These are phyloP conservation scores for Melolontha melolontha DNA, from an alignment of 2,888 invertebrate species.

Conservation along the genomic window DNA sequence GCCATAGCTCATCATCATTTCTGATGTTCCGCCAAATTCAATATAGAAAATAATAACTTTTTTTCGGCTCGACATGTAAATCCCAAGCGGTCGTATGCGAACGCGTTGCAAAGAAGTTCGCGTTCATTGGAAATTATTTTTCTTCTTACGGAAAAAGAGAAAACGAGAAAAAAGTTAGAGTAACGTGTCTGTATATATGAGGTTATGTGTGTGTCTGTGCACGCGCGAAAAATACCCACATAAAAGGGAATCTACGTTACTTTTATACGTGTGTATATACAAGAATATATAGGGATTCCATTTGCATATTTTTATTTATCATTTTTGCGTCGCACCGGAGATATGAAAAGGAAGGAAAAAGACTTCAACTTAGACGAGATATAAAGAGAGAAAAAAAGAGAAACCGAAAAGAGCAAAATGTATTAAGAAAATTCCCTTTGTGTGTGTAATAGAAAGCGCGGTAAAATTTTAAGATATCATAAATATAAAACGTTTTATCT, in stretches of 20 bases:
- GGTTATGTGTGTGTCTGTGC: neutral
- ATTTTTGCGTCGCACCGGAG: slow-evolving; percentile 29
- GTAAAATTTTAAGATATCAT: slow-evolving; percentile 49
- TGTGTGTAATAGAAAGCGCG: slow-evolving; percentile 40
- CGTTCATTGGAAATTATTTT: slow-evolving; percentile 36
- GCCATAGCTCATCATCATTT: slow-evolving; percentile 24
- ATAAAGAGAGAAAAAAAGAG: neutral
- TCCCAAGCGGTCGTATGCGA: slow-evolving; percentile 22
- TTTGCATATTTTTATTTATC: slow-evolving; percentile 44
- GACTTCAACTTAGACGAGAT: neutral
- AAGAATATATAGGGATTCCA: slow-evolving; percentile 37
- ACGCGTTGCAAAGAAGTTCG: slow-evolving; percentile 9
- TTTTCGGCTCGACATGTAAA: slow-evolving; percentile 28
- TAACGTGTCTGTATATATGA: neutral
- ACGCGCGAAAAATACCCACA: slow-evolving; percentile 8
- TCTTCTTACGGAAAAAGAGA: slow-evolving; percentile 7
- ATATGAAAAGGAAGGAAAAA: slow-evolving; percentile 25
- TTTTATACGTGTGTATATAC: slow-evolving; percentile 22
- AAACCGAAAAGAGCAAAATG: neutral
- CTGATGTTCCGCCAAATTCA: slow-evolving; percentile 38
- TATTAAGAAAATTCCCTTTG: slow-evolving; percentile 21
- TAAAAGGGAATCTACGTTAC: slow-evolving; percentile 31
- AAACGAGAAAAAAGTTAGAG: no score
- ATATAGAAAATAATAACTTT: slow-evolving; percentile 38
- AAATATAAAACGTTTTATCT: slow-evolving; percentile 51